Evolutionary conservation across 2,113 vertebrate genomes (phyloP), one percentile per base, ranked within the genome.

Genomic region (Vulpes ferrilata): DNA sequence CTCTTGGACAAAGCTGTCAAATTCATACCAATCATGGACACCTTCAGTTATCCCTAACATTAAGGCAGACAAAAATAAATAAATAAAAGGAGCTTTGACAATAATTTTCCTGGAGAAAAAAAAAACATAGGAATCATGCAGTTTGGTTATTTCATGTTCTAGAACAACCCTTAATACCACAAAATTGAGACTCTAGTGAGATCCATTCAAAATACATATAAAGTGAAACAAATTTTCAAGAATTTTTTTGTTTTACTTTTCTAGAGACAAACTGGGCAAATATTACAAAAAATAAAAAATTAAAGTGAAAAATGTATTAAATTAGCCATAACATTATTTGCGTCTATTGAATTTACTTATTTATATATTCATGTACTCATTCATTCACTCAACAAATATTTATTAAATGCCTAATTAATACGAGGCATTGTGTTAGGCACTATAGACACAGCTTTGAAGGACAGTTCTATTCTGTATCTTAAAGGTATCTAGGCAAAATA

Each of bases 121-220:
- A 55, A 65, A 96, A 43, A 43, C 16, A 43, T 6, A 82, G 15
- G 55, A 93, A 96, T 95, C 79, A 87, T 11, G 1, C 17, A 97
- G 62, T 64, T 88, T 64, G 93, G 35, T 16, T 78, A 95, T 62
- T 96, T 96, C 83, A 93, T 92, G 78, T 90, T 97, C 59, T 91
- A 43, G 79, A 92, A 93, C 96, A 88, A 62, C 64, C 95, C 3
- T 20, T 84, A 97, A 97, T 88, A 96, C 87, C 88, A 95, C 53
- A 98, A 85, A 98, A 97, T 95, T 96, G 96, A 0, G 0, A 86
- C 91, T 97, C 79, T 95, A 91, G n/a, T 35, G 4, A 85, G 32
- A 80, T 7, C 15, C 87, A 62, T 57, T 91, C 59, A 95, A 88
- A 95, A 97, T 38, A 67, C 8, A 90, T 32, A 55, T 1, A 65